Evolutionary conservation across 2,888 invertebrate species (phyloP), one percentile per base, ranked within the genome.

Genomic region (Mimachlamys varia): DNA sequence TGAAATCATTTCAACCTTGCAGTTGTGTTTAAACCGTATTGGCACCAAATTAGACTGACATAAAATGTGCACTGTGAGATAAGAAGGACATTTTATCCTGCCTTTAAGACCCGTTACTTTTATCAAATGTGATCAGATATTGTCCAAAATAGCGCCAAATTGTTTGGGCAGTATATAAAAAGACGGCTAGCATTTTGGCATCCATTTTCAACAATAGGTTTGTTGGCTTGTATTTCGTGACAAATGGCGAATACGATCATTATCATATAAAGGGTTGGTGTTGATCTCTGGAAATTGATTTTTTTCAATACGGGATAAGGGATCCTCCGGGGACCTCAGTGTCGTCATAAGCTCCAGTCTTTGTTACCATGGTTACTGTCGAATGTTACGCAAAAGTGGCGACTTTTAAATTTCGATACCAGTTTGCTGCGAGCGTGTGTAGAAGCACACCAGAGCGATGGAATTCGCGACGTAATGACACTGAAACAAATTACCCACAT

Each of bases 1-100:
- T 12, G 58, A 76, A n/a, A 1, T 76, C 10, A 12, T 76, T 27
- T 76, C 33, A 76, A 33, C 76, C 76, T 76, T 76, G 76, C 10
- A 76, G 76, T 33, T 33, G 27, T 10, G 5, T 76, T 76, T 33
- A 76, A 76, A 27, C 22, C 27, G 27, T 76, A 76, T 76, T 76
- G 76, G 76, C 76, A 76, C 76, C 76, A 76, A 76, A 76, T 76
- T 76, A 76, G 76, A 76, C 33, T 4, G 27, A n/a, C n/a, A n/a
- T n/a, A n/a, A 33, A 76, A 76, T 7, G 33, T 33, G 27, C 12
- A 76, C 27, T 12, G 10, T 33, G 76, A 27, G 33, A 76, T 27
- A 22, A 27, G 10, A 27, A 19, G 76, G 7, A 33, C 33, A 76
- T 76, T 12, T 10, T 22, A 7, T 3, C 13, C 4, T 76, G 76